Conservation (phyloP, 2,113 vertebrate genomes). For the Odontesthes bonariensis region DNA sequence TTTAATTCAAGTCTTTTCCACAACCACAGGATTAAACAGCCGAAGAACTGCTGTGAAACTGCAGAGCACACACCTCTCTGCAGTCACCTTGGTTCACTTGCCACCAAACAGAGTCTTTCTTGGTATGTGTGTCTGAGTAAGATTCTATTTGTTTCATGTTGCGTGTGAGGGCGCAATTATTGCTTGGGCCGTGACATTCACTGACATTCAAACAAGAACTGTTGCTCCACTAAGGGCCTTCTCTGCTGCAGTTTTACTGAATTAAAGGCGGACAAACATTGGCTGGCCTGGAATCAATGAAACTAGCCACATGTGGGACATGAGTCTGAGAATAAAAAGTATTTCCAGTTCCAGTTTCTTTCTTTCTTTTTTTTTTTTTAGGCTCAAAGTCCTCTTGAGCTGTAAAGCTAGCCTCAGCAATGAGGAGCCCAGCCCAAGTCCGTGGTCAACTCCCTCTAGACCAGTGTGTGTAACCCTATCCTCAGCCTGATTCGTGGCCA, state of each 20-base stretch:
- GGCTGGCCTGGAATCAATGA: slow-evolving; percentile 62
- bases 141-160: slow-evolving; percentile 63
- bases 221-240: slow-evolving; percentile 33
- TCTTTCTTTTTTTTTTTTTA: background rate
- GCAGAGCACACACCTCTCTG: slow-evolving; percentile 18
- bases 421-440: slow-evolving; percentile 68
- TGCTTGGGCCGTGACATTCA: slow-evolving; percentile 74
- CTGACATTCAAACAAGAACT: slow-evolving; percentile 73
- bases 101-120: slow-evolving; percentile 37
- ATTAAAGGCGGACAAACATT: slow-evolving; percentile 44
- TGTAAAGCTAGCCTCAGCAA: slow-evolving; percentile 59
- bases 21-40: background rate
- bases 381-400: slow-evolving; percentile 45
- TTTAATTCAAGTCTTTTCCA: background rate
- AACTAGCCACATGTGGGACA: slow-evolving; percentile 69
- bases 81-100: slow-evolving; percentile 48
- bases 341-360: slow-evolving; percentile 59
- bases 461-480: slow-evolving; percentile 74
- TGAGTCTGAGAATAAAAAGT: slow-evolving; percentile 65
- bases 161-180: slow-evolving; percentile 74
- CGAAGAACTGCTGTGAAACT: background rate
- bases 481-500: slow-evolving; percentile 71
- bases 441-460: slow-evolving; percentile 65
- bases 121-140: slow-evolving; percentile 33
- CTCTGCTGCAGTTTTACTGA: slow-evolving; percentile 45